Evolutionary conservation across 2,888 invertebrate genomes (phyloP).

Genomic region (Polietes domitor): DNA sequence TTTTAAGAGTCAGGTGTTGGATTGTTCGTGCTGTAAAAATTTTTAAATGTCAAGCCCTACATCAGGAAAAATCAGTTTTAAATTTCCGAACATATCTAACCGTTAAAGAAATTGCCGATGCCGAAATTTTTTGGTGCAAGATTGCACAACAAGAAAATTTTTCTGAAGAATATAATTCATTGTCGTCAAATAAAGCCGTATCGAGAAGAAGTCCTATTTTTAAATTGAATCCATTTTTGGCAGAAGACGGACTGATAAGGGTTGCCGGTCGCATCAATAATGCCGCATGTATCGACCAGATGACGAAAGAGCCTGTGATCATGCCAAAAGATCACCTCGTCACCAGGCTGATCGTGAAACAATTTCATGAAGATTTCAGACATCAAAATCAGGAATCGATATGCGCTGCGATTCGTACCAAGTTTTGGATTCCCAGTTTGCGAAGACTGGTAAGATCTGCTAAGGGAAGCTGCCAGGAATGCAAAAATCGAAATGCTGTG

Average conservation of each 20-base stretch:
- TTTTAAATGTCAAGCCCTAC: not conserved
- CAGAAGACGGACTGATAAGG: conserved; percentile 19
- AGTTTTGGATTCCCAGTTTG: conserved; percentile 56
- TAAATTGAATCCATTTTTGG: conserved; percentile 32
- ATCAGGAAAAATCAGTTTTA: not conserved
- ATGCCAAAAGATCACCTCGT: conserved; percentile 8
- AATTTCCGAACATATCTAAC: not conserved
- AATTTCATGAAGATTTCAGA: conserved; percentile 35
- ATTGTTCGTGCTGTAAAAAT: not conserved
- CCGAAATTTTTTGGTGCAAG: not conserved
- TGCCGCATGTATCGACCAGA: not conserved
- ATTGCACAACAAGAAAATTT: not conserved
- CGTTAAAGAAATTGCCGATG: not conserved
- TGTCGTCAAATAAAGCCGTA: not conserved
- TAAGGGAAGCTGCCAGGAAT: conserved; percentile 42
- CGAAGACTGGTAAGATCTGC: conserved; percentile 34
- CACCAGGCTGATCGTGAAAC: conserved; percentile 21
- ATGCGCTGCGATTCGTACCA: conserved; percentile 11
- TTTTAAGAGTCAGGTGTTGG: not conserved
- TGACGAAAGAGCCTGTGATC: conserved; percentile 30
- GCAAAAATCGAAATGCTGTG: conserved; percentile 39
- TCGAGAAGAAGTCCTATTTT: conserved; percentile 15
- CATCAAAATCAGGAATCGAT: conserved; percentile 50
- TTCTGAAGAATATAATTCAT: not conserved
- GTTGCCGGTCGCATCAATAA: conserved; percentile 29